Evolutionary conservation across 2,888 invertebrate genomes (phyloP).

Genomic region (Gortyna flavago): DNA sequence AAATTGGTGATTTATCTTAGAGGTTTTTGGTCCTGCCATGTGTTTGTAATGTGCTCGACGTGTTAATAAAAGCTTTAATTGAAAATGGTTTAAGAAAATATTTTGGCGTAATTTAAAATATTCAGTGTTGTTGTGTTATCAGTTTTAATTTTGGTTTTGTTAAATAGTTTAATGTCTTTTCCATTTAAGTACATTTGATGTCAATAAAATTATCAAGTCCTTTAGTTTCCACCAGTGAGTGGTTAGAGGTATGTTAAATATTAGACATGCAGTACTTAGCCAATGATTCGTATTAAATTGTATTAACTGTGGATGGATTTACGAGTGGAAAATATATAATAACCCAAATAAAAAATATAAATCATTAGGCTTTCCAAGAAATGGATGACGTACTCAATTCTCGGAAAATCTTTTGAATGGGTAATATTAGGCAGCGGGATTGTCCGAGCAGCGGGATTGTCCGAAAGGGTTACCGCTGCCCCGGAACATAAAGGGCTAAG

Average conservation of each 20-base stretch:
- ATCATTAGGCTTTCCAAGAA: not conserved
- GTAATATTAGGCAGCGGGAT: too few relatives aligned
- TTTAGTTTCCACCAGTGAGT: not conserved
- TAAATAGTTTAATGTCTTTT: not conserved
- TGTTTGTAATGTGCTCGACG: constrained; percentile 52
- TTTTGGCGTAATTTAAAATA: constrained; percentile 36
- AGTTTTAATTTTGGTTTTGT: constrained; percentile 10
- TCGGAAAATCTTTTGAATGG: constrained; percentile 4
- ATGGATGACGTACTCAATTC: not conserved
- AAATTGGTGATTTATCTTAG: constrained; percentile 61
- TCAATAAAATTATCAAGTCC: not conserved
- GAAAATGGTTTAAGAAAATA: constrained; percentile 44
- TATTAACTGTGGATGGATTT: too few relatives aligned
- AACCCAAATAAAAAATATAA: not conserved
- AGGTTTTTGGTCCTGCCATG: constrained; percentile 39
- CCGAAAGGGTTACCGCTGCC: too few relatives aligned
- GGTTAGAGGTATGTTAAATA: not conserved
- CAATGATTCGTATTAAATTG: not conserved
- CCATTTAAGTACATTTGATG: not conserved
- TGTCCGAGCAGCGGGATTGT: too few relatives aligned
- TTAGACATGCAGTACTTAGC: not conserved
- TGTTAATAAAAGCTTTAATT: constrained; percentile 51
- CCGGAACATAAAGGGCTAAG: too few relatives aligned
- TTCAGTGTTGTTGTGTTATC: constrained; percentile 15
- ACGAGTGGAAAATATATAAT: too few relatives aligned